Evolutionary conservation across 2,113 vertebrate genomes (phyloP), one percentile per base, ranked within the genome.

Genomic region (Eptesicus fuscus): DNA sequence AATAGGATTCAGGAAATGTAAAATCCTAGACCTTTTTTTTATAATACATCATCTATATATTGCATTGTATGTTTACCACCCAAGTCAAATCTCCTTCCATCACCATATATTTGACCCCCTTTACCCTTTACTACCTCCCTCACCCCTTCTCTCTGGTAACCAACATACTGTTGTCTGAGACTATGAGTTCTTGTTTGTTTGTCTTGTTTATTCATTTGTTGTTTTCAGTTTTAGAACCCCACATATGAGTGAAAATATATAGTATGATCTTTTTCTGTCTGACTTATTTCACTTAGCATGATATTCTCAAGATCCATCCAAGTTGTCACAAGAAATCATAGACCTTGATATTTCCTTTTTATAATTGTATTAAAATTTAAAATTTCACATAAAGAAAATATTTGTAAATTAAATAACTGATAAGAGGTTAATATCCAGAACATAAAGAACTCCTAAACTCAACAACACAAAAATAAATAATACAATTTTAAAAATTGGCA

Each of bases 311-410:
- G 67, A 35, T 35, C 69, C 69, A 70, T 70, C 9, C 69, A 40
- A 12, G 69, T 70, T 70, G 35, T 40, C 69, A 70, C 20, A 70
- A 70, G 25, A 94, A 88, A 91, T 23, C 56, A 13, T n/a, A 69
- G n/a, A 44, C 51, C 40, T 89, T 47, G 47, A 56, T 37, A 89
- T 37, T 59, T 20, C 7, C 4, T 35, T 59, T 37, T 9, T 92
- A 4, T 28, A 40, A 47, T 40, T 56, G 6, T 44, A 84, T 88
- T 88, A 61, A 88, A 56, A 40, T 88, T 56, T 88, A 74, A 73
- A 84, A 85, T 63, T 76, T 88, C 61, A 73, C 23, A 73, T 23
- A 85, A 77, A 94, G 56, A 90, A 83, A 79, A 88, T 87, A 86
- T 63, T 79, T 94, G 30, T 17, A 53, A 28, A 10, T 78, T 16